Base-by-base conservation (phyloP, 1,140 invertebrate species). In the Philotrypesis tridentata region DNA sequence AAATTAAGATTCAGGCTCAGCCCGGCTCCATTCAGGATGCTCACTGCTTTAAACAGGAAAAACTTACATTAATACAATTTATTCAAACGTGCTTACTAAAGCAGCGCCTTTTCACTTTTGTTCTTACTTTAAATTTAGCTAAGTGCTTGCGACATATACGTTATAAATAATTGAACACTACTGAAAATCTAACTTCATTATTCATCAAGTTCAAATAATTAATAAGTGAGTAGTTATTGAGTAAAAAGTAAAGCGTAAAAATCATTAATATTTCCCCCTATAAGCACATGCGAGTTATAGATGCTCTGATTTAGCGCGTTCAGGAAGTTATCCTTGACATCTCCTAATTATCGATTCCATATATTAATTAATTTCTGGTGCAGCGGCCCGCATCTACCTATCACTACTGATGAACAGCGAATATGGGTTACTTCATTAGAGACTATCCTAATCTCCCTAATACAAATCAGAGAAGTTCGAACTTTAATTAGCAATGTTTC, bases 1-100 rank as follows among this genome's bases (percentile, higher is more conserved):
- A 97, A 92, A 87, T 96, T 97, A 81, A 97, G 93, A 86, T 96
- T 97, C 85, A 97, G 92, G 88, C 95, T 96, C 23, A 97, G 93
- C 85, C 94, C 94, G 83, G 93, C 93, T 48, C 94, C 94, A 84
- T 95, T 95, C 89, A 95, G 90, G 23, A 94, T 92, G 87, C 93
- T 94, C 89, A 93, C 91, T 87, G 92, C 88, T 82, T 25, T 21
- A 1, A 9, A 37, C 14, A 71, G 11, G 11, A 55, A 70, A 55
- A 75, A 21, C n/a, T n/a, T 75, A 21, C 0, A 63, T 27, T 12
- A 23, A 17, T 63, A n/a, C 9, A 63, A n/a, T n/a, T n/a, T n/a
- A n/a, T n/a, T n/a, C n/a, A 2, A 55, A 55, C 48, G 21, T 55
- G 21, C 14, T 21, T 7, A 55, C 17, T n/a, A 55, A 17, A 17